A percentile compares a stretch with the other conserved stretches of the same genome.
Conservation (phyloP, 2,888 invertebrate species). For the Agrochola lychnidis region DNA sequence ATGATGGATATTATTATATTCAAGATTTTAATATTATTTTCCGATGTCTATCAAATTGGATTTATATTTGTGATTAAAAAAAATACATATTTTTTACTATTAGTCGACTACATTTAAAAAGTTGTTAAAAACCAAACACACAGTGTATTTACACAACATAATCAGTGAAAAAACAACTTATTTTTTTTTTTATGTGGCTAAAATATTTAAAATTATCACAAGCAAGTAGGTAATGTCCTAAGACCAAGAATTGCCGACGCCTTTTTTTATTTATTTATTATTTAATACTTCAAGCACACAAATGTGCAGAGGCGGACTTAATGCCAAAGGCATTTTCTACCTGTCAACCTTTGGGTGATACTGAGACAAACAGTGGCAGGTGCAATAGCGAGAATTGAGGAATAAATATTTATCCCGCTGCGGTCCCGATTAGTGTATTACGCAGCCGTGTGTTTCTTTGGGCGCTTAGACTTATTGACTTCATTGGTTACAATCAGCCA, state of each 20-base stretch:
- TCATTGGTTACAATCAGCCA: too few species aligned
- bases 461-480: too few species aligned
- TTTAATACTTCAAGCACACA: too few species aligned
- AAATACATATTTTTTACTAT: not conserved
- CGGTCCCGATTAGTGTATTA: not conserved
- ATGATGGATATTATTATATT: constrained; percentile 9
- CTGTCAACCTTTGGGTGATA: too few species aligned
- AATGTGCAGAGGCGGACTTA: too few species aligned
- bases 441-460: not conserved
- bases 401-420: not conserved
- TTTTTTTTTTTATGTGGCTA: not conserved
- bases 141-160: not conserved
- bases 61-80: not conserved
- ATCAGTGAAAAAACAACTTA: not conserved
- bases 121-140: not conserved
- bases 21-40: constrained; percentile 11
- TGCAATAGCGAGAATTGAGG: too few species aligned
- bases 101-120: not conserved
- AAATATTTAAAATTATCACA: constrained; percentile 43
- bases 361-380: too few species aligned
- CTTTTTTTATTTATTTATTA: too few species aligned
- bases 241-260: not conserved
- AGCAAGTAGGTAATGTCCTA: constrained; percentile 13
- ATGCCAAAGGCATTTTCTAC: too few species aligned
- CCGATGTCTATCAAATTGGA: not conserved